Evolutionary conservation across 2,113 vertebrate genomes (phyloP), one percentile per base, ranked within the genome.

Genomic region (Eleginops maclovinus): DNA sequence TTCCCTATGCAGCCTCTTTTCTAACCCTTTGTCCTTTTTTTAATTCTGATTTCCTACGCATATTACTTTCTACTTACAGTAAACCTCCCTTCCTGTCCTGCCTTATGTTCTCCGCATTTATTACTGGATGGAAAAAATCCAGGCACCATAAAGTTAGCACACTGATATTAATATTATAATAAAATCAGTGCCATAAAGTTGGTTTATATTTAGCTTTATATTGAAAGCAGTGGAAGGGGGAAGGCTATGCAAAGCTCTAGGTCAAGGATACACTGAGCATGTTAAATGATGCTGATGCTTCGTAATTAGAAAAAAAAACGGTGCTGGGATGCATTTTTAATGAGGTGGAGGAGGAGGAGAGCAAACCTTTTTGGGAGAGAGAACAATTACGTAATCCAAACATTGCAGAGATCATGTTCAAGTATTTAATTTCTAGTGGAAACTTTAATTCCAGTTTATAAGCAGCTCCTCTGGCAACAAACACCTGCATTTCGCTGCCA

Each of bases 241-340:
- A 84, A 77, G 68, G 86, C 74, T 53, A 46, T 69, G 64, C 62
- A 76, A 56, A 54, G 21, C 44, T 50, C 44, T 14, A 53, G 76
- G 83, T 82, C 83, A 84, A 83, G 83, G 74, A 50, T 51, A 68
- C 77, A 67, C 58, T 77, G 49, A 66, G 65, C 19, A 82, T 78
- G 71, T 79, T 74, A 76, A 85, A 85, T 72, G 64, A 15, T 54
- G 75, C 55, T 19, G 49, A 78, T 51, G 28, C 72, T 77, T 75
- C 66, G 9, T 62, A 75, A 77, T 86, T 46, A 77, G 16, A 49
- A 55, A 16, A 16, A 67, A 74, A 66, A 81, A 71, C 46, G 16
- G 9, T 40, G 50, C 54, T 26, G 22, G 50, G 28, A 59, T 83
- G 53, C 56, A 66, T 81, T 77, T 82, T 76, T 65, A 65, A 79